phyloP scores from a whole-genome alignment of 2,113 vertebrate genomes.

The Psittacara wagleri region DNA sequence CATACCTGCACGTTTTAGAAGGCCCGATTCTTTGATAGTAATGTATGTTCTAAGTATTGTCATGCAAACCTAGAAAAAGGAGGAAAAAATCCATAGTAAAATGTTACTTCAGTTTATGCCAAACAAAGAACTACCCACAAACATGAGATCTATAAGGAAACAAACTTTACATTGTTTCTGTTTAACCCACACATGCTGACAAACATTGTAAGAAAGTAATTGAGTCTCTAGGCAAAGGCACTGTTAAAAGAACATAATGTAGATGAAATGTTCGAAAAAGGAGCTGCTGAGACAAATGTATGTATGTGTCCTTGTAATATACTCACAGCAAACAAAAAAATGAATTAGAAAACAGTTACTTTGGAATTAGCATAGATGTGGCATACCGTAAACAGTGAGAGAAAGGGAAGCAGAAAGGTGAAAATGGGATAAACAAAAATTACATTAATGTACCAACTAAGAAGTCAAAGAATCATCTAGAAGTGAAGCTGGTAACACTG shows the following conservation, averaged over 20 bases:
- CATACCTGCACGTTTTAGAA: constrained; percentile 88
- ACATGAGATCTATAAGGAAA: not conserved
- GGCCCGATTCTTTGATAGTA: constrained; percentile 65
- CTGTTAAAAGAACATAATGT: not conserved
- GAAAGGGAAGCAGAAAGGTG: not conserved
- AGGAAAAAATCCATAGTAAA: not conserved
- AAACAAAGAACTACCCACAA: not conserved
- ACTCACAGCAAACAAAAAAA: not conserved
- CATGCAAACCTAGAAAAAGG: constrained; percentile 82
- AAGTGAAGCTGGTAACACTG: not conserved
- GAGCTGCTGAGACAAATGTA: not conserved
- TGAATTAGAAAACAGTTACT: not conserved
- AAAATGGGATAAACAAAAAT: not conserved
- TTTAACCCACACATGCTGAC: not conserved
- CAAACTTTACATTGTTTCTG: not conserved
- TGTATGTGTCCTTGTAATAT: not conserved
- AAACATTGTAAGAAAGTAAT: not conserved
- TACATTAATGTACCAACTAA: not conserved
- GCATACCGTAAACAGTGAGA: not conserved
- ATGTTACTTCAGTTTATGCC: not conserved
- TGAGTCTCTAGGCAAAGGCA: not conserved
- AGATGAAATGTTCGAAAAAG: not conserved
- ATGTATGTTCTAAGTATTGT: constrained; percentile 80
- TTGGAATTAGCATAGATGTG: not conserved
- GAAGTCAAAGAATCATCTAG: not conserved